Evolutionary conservation across 2,113 vertebrate genomes (phyloP).

Genomic region (Paradisaea rubra): DNA sequence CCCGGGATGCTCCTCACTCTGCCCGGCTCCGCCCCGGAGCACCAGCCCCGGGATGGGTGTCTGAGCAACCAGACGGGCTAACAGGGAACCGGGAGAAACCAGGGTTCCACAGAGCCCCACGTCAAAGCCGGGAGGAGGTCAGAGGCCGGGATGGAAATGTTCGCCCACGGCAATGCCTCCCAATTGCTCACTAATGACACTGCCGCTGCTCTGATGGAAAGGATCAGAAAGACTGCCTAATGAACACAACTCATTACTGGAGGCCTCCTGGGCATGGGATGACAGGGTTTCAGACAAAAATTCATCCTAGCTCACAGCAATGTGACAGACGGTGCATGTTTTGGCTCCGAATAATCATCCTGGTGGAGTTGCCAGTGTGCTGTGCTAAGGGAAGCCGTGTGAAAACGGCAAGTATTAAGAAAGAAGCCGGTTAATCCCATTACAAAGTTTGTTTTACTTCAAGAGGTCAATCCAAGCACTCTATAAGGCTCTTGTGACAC

Average conservation of each 20-base stretch:
- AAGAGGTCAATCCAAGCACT: neutral
- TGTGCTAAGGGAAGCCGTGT: neutral
- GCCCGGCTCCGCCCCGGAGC: neutral
- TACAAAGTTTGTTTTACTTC: slow-evolving; percentile 46
- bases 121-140: neutral
- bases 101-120: neutral
- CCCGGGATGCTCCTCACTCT: neutral
- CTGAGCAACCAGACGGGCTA: neutral
- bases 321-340: slow-evolving; percentile 1
- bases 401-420: neutral
- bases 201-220: neutral
- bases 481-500: neutral
- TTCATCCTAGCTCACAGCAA: slow-evolving; percentile 26
- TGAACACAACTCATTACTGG: slow-evolving; percentile 53
- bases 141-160: neutral
- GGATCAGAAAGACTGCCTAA: slow-evolving; percentile 64
- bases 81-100: neutral
- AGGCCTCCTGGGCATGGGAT: slow-evolving; percentile 22
- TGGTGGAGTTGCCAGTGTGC: neutral
- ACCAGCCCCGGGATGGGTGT: neutral
- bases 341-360: neutral
- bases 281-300: slow-evolving; percentile 32
- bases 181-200: slow-evolving; percentile 18
- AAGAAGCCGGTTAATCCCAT: slow-evolving; percentile 40
- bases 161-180: slow-evolving; percentile 16